These are phyloP conservation scores for Archips xylosteana DNA, from an alignment of 2,888 invertebrate species.

Conservation along the genomic window DNA sequence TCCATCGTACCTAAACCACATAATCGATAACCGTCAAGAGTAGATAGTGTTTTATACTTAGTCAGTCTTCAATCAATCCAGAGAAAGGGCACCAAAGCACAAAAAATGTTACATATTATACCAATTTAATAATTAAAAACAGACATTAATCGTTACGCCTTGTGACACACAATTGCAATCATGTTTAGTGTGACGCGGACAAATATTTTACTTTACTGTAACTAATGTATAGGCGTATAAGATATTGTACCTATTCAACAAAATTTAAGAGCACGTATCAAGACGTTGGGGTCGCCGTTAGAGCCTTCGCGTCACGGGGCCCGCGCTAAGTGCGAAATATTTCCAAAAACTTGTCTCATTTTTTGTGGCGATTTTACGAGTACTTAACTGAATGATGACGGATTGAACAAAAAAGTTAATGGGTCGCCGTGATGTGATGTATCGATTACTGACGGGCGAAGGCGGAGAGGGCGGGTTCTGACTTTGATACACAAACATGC, in stretches of 20 bases:
- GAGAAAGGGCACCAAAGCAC: too few relatives aligned
- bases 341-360: conserved; percentile 46
- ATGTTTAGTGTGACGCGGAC: not conserved
- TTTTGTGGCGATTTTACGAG: conserved; percentile 50
- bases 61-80: too few relatives aligned
- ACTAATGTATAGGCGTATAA: not conserved
- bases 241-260: not conserved
- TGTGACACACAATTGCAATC: conserved; percentile 14
- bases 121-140: not conserved
- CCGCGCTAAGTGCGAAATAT: conserved; percentile 61
- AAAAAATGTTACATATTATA: not conserved
- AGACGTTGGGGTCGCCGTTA: conserved; percentile 45
- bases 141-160: conserved; percentile 7
- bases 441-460: conserved; percentile 51
- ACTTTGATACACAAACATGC: conserved; percentile 33
- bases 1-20: too few relatives aligned
- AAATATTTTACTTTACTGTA: not conserved
- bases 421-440: conserved; percentile 55
- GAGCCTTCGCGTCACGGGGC: conserved; percentile 42
- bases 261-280: conserved; percentile 44
- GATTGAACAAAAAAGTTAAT: conserved; percentile 54
- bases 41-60: too few relatives aligned
- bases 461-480: conserved; percentile 37
- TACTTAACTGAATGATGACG: conserved; percentile 57
- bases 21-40: too few relatives aligned